Evolutionary conservation across 1,140 invertebrate genomes (phyloP), one percentile per base, ranked within the genome.

Genomic region (Nilaparvata lugens): DNA sequence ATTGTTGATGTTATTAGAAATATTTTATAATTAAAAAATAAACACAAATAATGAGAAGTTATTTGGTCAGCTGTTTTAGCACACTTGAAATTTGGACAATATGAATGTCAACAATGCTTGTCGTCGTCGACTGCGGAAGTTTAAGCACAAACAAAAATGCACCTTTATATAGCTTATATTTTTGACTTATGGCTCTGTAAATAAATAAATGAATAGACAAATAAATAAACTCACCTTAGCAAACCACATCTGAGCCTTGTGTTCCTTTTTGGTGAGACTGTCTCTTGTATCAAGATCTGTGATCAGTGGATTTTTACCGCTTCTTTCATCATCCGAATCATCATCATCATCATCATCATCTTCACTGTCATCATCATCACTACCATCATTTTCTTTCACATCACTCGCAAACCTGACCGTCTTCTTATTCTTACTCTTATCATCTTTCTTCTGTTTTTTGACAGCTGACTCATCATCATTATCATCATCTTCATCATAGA

Each of bases 191-290:
- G n/a, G n/a, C n/a, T n/a, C n/a, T n/a, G n/a, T n/a, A n/a, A n/a
- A n/a, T n/a, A n/a, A n/a, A n/a, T n/a, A n/a, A n/a, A n/a, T n/a
- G n/a, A n/a, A n/a, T n/a, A n/a, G n/a, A n/a, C n/a, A n/a, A n/a
- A n/a, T n/a, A n/a, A 61, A 6, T 6, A 35, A 38, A 60, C 28
- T 67, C 66, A 80, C 80, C 72, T 92, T 91, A 67, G 91, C 85
- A 72, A 95, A 96, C 92, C 93, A 97, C 11, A 89, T 73, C 64
- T 91, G 80, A 0, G 90, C 89, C 73, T 90, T 91, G 60, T 86
- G 81, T 43, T 84, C 75, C 40, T 82, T 79, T 68, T 84, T 88
- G 0, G 83, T 80, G 48, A 85, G 80, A 64, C 85, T 85, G 58
- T 88, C 83, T 18, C 85, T 80, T 56, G 82, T 75, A 70, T 94